Conservation (phyloP, 2,113 vertebrate species). For the Eonycteris spelaea region DNA sequence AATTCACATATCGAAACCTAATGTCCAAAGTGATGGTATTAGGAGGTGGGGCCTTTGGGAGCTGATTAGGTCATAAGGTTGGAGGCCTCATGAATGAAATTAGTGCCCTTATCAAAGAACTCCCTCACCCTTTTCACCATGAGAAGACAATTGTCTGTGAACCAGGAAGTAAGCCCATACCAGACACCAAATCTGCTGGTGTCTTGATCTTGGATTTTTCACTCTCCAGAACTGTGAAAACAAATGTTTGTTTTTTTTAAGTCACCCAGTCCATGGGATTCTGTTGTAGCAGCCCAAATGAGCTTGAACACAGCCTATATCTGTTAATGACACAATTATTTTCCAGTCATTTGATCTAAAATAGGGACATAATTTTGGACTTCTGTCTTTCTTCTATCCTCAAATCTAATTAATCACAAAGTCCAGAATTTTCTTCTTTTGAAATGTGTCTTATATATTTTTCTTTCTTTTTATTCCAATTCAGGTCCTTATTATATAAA, state of each 20-base stretch:
- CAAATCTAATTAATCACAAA: neutral
- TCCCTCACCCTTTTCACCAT: fast-evolving
- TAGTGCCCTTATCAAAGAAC: neutral
- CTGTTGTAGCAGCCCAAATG: neutral
- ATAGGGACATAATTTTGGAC: neutral
- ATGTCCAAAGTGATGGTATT: neutral
- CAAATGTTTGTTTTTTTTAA: too few relatives aligned
- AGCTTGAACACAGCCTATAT: neutral
- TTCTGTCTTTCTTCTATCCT: neutral
- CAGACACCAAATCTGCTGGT: neutral
- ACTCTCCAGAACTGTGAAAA: neutral
- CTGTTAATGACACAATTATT: neutral
- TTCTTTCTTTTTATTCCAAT: neutral
- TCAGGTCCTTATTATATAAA: neutral
- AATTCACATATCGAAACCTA: neutral
- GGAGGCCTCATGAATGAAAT: neutral
- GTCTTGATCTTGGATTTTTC: neutral
- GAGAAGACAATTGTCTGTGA: neutral
- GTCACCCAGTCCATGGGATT: neutral
- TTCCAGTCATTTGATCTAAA: neutral
- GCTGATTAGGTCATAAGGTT: neutral
- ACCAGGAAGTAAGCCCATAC: neutral
- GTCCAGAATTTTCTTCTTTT: neutral
- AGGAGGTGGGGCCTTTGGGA: neutral
- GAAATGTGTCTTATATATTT: neutral